A percentile compares a stretch with the other conserved stretches of the same genome.
These are phyloP conservation scores for Scalopus aquaticus DNA, from an alignment of 2,113 vertebrate genomes.

Conservation along the genomic window DNA sequence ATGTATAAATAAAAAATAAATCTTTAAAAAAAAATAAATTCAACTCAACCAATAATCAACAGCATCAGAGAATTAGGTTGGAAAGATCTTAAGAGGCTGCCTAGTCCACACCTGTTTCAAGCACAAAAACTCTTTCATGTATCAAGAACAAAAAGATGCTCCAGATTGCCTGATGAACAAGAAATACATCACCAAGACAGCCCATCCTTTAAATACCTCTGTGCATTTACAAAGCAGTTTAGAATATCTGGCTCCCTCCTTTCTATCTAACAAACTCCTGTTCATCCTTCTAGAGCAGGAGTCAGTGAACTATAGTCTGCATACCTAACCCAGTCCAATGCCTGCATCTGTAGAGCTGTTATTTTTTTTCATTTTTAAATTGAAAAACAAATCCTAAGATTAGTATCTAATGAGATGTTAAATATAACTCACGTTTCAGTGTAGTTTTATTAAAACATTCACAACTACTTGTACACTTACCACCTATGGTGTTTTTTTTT, in stretches of 20 bases:
- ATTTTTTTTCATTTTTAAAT: background rate
- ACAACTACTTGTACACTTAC: background rate
- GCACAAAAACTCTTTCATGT: background rate
- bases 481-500: too few species aligned
- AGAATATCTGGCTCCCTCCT: background rate
- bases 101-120: background rate
- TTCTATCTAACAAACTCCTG: background rate
- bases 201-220: background rate
- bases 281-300: background rate
- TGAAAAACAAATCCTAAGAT: constrained; percentile 29
- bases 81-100: background rate
- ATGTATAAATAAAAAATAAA: too few species aligned
- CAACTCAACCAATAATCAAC: background rate
- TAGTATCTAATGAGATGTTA: background rate
- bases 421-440: background rate
- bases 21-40: too few species aligned
- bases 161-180: background rate
- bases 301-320: background rate
- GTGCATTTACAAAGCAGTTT: background rate
- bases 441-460: background rate
- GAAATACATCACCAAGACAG: background rate
- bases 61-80: background rate
- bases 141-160: background rate
- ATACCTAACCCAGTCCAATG: background rate
- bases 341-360: too few species aligned